Conservation (phyloP, 2,888 invertebrate species). For the Sipunculus nudus region DNA sequence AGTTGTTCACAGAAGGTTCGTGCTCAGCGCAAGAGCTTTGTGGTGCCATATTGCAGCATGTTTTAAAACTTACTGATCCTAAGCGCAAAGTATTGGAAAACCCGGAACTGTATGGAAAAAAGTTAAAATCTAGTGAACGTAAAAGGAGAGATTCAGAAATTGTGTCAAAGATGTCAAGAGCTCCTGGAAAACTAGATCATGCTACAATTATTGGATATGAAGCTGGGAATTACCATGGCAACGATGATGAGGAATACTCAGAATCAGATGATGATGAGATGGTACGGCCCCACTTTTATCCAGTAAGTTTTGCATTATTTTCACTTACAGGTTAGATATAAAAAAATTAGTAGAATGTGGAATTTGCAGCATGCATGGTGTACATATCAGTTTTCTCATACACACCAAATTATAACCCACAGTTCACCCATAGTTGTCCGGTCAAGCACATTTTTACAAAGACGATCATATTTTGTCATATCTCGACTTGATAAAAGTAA, state of each 20-base stretch:
- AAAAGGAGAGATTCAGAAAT: conserved; percentile 66
- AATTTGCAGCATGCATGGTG: too few species aligned
- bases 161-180: conserved; percentile 78
- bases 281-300: too few species aligned
- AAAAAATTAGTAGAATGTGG: too few species aligned
- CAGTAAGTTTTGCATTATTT: too few species aligned
- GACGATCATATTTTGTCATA: too few species aligned
- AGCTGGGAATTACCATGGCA: conserved; percentile 68
- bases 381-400: too few species aligned
- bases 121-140: conserved; percentile 57
- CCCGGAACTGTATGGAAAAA: conserved; percentile 60
- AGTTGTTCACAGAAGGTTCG: conserved; percentile 61
- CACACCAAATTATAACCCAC: too few species aligned
- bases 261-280: conserved; percentile 24
- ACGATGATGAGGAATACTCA: conserved; percentile 50
- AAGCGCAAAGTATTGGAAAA: conserved; percentile 86
- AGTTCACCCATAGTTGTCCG: too few species aligned
- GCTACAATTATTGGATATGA: conserved; percentile 85
- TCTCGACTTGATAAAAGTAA: too few species aligned
- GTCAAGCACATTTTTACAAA: too few species aligned
- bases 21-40: conserved; percentile 64
- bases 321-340: too few species aligned
- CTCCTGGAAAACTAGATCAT: conserved; percentile 90
- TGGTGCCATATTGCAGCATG: conserved; percentile 64
- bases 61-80: conserved; percentile 76